These are phyloP conservation scores for Sphenopsis melanotis DNA, from an alignment of 2,797 vertebrate genomes.

Conservation along the genomic window DNA sequence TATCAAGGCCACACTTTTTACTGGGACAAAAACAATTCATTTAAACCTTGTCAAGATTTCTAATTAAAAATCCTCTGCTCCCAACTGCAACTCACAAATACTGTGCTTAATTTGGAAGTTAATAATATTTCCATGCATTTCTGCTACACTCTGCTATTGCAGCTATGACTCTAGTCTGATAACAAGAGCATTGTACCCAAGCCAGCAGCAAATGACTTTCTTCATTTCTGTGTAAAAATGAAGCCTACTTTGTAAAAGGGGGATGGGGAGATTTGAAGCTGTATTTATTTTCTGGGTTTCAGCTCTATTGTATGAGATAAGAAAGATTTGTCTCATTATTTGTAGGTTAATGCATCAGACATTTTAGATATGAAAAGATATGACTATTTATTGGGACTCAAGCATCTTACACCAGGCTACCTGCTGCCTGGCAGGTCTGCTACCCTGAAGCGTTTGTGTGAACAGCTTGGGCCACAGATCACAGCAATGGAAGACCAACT, in stretches of 20 bases:
- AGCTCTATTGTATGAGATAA: not conserved
- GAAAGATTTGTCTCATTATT: not conserved
- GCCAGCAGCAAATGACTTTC: not conserved
- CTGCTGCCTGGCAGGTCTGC: not conserved
- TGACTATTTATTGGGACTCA: not conserved
- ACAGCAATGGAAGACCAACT: not conserved
- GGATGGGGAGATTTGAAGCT: not conserved
- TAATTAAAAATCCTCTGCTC: conserved; percentile 47
- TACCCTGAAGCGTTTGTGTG: not conserved
- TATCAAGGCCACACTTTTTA: conserved; percentile 43
- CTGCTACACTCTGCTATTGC: not conserved
- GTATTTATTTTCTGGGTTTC: not conserved
- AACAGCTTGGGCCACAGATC: not conserved
- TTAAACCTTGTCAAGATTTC: conserved; percentile 40
- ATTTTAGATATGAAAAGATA: not conserved
- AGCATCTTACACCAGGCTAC: not conserved
- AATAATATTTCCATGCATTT: conserved; percentile 24
- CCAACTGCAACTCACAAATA: conserved; percentile 28
- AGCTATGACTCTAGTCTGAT: not conserved
- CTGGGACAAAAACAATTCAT: conserved; percentile 43
- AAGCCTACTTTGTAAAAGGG: not conserved
- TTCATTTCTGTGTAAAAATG: not conserved
- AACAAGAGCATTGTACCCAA: not conserved
- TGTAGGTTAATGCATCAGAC: not conserved
- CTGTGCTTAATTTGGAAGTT: conserved; percentile 36